A percentile compares a stretch with the other conserved stretches of the same genome.
phyloP scores from a whole-genome alignment of 2,113 vertebrate species.

The Rutilus rutilus region DNA sequence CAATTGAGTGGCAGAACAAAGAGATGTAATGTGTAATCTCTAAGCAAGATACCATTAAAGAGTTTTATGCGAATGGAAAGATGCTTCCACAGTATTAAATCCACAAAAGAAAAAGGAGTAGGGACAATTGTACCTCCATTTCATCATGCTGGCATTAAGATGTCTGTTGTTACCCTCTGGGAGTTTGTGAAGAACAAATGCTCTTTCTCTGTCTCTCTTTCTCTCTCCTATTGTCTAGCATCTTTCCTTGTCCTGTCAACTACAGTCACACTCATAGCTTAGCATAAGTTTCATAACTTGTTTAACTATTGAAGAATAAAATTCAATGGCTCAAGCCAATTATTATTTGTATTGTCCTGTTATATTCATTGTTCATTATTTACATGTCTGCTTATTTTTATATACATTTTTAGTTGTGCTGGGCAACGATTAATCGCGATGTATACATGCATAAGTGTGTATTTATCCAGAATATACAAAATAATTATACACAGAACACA shows the following conservation, averaged over 20 bases:
- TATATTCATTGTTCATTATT: no score
- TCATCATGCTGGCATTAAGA: conserved; percentile 28
- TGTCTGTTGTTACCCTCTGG: conserved; percentile 27
- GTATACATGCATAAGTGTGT: no score
- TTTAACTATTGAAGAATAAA: not conserved
- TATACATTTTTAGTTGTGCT: no score
- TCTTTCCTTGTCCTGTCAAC: not conserved
- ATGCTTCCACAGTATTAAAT: not conserved
- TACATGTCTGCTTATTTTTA: no score
- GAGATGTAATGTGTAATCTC: conserved; percentile 17
- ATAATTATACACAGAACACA: no score
- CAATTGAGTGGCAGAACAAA: conserved; percentile 1
- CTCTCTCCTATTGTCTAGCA: conserved; percentile 1
- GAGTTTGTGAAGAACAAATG: not conserved
- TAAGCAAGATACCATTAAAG: not conserved
- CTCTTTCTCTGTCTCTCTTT: not conserved
- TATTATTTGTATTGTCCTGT: not conserved
- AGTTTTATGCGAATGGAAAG: not conserved
- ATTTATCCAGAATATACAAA: no score
- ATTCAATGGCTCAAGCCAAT: not conserved
- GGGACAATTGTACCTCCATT: conserved; percentile 16
- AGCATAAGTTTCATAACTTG: not conserved
- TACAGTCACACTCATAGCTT: not conserved
- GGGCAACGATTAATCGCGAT: no score
- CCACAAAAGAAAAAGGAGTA: conserved; percentile 9